Percentiles rank a stretch among this genome's conserved stretches.
Conservation (phyloP, 2,888 invertebrate species). For the Folsomia candida region DNA sequence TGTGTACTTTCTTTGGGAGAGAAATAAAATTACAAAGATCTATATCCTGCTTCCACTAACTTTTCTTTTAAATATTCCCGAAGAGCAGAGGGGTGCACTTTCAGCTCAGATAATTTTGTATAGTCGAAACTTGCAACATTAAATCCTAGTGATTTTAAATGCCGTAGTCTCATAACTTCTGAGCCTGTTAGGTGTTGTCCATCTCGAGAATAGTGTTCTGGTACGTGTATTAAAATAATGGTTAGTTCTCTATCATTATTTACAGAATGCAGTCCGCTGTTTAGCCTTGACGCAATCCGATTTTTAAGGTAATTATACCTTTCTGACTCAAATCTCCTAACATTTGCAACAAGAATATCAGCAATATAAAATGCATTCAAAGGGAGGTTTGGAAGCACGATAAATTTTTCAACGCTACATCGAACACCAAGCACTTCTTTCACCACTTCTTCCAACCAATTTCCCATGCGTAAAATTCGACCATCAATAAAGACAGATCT, state of each 20-base stretch:
- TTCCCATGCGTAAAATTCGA: slow-evolving; percentile 59
- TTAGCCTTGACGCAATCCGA: slow-evolving; percentile 27
- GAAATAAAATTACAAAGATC: no score
- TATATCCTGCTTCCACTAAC: slow-evolving; percentile 50
- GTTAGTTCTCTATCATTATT: slow-evolving; percentile 50
- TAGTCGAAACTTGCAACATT: slow-evolving; percentile 64
- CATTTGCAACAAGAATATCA: slow-evolving; percentile 63
- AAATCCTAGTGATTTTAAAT: slow-evolving; percentile 64
- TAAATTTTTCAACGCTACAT: slow-evolving; percentile 57
- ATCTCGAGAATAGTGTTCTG: slow-evolving; percentile 65
- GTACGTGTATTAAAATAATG: slow-evolving; percentile 64
- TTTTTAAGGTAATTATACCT: slow-evolving; percentile 19
- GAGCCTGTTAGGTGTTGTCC: slow-evolving; percentile 58
- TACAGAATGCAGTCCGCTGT: slow-evolving; percentile 8
- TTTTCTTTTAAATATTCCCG: slow-evolving; percentile 59
- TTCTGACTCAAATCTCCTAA: slow-evolving; percentile 51
- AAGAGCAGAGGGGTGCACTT: slow-evolving; percentile 58
- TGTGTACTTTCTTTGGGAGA: no score
- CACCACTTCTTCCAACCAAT: slow-evolving; percentile 57
- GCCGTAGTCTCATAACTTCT: slow-evolving; percentile 64
- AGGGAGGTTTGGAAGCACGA: slow-evolving; percentile 61
- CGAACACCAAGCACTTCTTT: slow-evolving; percentile 57
- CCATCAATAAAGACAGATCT: slow-evolving; percentile 60
- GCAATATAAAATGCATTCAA: slow-evolving; percentile 62
- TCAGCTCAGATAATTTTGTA: slow-evolving; percentile 58